Conservation (phyloP, 2,113 vertebrate genomes). For the Mustela lutreola region DNA sequence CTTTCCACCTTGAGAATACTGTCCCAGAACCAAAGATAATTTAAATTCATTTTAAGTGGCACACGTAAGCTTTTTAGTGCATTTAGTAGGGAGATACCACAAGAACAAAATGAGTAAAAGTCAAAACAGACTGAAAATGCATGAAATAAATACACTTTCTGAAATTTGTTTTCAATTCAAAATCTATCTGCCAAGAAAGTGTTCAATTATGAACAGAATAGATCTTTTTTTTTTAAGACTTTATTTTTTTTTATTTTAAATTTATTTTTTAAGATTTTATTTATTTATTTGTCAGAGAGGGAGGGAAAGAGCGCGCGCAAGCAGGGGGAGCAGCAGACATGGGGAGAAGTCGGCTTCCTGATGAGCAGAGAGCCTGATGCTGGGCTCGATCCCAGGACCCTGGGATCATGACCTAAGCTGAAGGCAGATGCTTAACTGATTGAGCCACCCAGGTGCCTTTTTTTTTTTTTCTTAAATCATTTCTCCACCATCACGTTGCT, state of each 20-base stretch:
- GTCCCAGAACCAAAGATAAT: background rate
- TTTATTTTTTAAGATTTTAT: background rate
- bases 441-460: background rate
- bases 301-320: no score
- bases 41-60: background rate
- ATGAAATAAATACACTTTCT: no score
- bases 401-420: background rate
- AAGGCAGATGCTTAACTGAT: background rate
- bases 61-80: accelerated
- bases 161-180: background rate
- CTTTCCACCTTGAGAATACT: background rate
- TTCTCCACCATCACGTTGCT: no score
- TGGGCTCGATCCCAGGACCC: background rate
- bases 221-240: background rate
- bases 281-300: background rate
- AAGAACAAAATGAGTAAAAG: background rate
- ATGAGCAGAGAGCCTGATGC: no score
- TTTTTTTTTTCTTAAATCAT: background rate
- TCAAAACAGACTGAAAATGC: background rate
- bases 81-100: background rate
- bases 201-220: background rate
- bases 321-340: no score
- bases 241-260: background rate
- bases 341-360: no score
- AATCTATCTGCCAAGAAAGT: background rate